phyloP scores from a whole-genome alignment of 1,140 invertebrate species.

The Temnothorax longispinosus region DNA sequence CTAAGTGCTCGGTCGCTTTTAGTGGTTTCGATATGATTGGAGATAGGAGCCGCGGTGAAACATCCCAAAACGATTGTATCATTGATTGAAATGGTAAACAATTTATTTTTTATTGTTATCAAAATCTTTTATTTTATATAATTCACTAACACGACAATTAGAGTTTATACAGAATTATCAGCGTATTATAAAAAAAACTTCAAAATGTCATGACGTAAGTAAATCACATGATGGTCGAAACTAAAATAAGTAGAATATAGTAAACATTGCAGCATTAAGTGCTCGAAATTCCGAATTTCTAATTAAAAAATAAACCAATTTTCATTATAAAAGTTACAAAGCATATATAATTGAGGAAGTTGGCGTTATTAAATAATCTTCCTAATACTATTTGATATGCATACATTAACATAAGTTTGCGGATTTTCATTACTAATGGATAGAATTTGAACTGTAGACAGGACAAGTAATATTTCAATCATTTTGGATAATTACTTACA shows the following conservation, averaged over 20 bases:
- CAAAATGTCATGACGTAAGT: not conserved
- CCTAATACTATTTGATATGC: not conserved
- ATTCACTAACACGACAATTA: not conserved
- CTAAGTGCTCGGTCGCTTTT: not conserved
- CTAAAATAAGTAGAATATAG: not conserved
- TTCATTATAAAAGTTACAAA: not conserved
- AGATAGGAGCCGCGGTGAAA: not conserved
- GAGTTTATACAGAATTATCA: not conserved
- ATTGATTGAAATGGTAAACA: not conserved
- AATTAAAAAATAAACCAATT: not conserved
- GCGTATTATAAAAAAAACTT: not conserved
- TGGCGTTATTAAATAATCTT: not conserved
- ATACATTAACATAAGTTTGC: not conserved
- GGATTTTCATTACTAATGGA: not conserved
- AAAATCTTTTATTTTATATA: not conserved
- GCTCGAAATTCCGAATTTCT: not conserved
- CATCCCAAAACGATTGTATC: not conserved
- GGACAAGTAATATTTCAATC: not conserved
- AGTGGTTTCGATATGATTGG: slow-evolving; percentile 25
- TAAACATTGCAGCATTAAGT: not conserved
- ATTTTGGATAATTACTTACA: not conserved
- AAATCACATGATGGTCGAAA: not conserved
- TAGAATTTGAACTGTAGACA: not conserved
- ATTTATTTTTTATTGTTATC: not conserved
- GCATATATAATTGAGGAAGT: not conserved